These are phyloP conservation scores for Notechis scutatus DNA, from an alignment of 2,113 vertebrate species.

Conservation along the genomic window DNA sequence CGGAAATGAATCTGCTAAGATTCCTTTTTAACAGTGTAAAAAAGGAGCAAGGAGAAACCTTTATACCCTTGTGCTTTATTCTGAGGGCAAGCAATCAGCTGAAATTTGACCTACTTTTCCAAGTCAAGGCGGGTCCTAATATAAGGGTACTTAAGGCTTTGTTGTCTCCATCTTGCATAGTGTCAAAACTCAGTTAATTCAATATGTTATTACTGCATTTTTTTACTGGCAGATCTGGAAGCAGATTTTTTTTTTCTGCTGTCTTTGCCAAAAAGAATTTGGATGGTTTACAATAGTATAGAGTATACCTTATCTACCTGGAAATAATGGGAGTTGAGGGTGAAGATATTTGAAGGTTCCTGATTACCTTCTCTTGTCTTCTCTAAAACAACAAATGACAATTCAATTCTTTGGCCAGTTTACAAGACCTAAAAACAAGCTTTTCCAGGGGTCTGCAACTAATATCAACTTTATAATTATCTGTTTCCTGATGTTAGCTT, in stretches of 20 bases:
- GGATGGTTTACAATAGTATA: background rate
- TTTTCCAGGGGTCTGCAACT: background rate
- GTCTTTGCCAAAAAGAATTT: background rate
- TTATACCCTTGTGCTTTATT: background rate
- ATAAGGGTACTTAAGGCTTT: background rate
- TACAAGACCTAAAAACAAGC: slow-evolving; percentile 3
- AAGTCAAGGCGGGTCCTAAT: background rate
- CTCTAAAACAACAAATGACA: background rate
- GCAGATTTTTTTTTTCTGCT: background rate
- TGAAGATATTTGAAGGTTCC: background rate
- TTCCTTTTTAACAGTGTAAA: background rate
- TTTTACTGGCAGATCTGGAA: background rate
- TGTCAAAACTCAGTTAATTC: background rate
- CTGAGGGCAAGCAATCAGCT: background rate
- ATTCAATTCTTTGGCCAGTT: background rate
- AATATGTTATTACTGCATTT: background rate
- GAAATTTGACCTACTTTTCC: background rate
- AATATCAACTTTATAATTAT: background rate
- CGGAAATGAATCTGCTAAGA: background rate
- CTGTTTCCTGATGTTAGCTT: background rate
- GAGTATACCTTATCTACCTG: background rate
- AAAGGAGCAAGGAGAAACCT: background rate
- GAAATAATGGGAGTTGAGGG: background rate
- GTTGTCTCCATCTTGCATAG: background rate
- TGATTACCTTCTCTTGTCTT: background rate